Conservation (phyloP, 2,113 vertebrate genomes). For the Malurus alboscapulatus region DNA sequence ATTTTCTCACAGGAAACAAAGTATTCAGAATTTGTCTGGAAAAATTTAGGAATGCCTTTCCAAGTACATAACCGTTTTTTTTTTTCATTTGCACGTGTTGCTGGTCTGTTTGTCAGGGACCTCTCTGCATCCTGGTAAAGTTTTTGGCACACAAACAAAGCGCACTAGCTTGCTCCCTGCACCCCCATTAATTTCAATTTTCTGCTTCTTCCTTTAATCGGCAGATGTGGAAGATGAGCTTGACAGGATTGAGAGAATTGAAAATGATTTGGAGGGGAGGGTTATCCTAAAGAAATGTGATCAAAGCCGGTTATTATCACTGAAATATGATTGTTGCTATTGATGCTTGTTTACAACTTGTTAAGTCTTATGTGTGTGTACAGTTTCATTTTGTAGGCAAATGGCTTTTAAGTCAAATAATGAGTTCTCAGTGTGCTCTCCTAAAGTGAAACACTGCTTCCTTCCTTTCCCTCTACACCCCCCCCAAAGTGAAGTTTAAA, state of each 20-base stretch:
- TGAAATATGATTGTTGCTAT: neutral
- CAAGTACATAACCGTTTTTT: neutral
- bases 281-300: neutral
- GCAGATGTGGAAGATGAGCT: neutral
- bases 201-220: neutral
- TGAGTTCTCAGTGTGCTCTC: neutral
- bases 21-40: constrained; percentile 29
- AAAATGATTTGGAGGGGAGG: neutral
- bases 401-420: constrained; percentile 32
- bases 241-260: neutral
- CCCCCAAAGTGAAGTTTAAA: neutral
- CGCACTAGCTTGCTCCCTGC: neutral
- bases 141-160: neutral
- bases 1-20: constrained; percentile 34
- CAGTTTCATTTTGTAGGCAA: constrained; percentile 18
- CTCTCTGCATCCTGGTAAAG: neutral
- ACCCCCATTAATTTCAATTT: neutral
- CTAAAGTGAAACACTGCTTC: neutral
- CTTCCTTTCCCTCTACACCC: neutral
- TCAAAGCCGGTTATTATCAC: neutral
- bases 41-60: neutral
- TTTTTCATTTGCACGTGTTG: neutral
- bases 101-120: neutral
- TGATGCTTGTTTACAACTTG: constrained; percentile 27
- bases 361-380: neutral